Percentiles rank a stretch among this genome's conserved stretches.
Conservation (phyloP, 2,888 invertebrate species). For the Exocentrus adspersus region DNA sequence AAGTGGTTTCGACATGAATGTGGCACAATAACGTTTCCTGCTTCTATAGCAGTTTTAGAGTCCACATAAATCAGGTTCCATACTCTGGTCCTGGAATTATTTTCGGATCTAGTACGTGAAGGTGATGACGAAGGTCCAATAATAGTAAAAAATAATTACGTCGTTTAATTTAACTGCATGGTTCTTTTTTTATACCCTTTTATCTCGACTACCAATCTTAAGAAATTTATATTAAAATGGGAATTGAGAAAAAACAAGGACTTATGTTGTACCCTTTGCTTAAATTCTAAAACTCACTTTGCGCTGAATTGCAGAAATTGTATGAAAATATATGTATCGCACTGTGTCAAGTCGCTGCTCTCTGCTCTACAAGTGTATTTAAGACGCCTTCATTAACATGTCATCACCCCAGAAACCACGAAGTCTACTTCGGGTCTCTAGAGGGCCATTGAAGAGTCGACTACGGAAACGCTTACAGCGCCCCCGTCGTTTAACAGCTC, state of each 20-base stretch:
- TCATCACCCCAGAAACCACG: constrained; percentile 33
- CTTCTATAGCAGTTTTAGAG: constrained; percentile 10
- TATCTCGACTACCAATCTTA: background rate
- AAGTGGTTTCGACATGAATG: constrained; percentile 9
- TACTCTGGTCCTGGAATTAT: background rate
- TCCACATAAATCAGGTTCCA: constrained; percentile 1
- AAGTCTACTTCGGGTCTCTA: constrained; percentile 33
- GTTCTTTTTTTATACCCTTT: background rate
- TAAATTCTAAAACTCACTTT: too few relatives aligned
- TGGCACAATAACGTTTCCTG: constrained; percentile 5
- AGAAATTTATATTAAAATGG: background rate
- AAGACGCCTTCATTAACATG: constrained; percentile 21
- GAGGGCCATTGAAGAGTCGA: constrained; percentile 32
- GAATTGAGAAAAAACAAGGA: too few relatives aligned
- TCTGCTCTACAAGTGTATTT: background rate
- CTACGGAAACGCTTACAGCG: constrained; percentile 34
- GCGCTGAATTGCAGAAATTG: too few relatives aligned
- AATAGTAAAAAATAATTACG: constrained; percentile 10
- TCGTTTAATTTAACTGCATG: background rate
- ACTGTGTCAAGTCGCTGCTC: too few relatives aligned
- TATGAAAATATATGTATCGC: background rate
- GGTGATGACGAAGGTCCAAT: constrained; percentile 1
- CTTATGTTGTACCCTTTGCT: too few relatives aligned
- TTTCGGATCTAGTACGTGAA: background rate
- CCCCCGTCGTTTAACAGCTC: constrained; percentile 38